These are phyloP conservation scores for Labeo rohita DNA, from an alignment of 2,113 vertebrate genomes.

Conservation along the genomic window DNA sequence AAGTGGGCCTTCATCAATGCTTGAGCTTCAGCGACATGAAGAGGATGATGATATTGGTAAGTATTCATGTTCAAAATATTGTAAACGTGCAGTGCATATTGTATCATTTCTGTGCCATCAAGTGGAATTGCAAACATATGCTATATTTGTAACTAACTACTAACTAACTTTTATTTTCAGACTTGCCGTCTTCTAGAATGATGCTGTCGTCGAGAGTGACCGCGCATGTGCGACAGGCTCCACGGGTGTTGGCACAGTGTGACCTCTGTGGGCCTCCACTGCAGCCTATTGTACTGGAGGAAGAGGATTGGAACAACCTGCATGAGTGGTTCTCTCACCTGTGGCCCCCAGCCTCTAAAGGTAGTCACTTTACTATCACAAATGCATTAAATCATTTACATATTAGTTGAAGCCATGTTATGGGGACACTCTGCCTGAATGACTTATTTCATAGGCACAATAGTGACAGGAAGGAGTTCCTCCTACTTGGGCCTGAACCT, in stretches of 20 bases:
- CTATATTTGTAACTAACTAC: not conserved
- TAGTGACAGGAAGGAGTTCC: not conserved
- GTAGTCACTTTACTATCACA: slow-evolving; percentile 47
- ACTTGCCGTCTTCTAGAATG: slow-evolving; percentile 32
- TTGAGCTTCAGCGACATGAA: slow-evolving; percentile 60
- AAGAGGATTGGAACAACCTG: slow-evolving; percentile 68
- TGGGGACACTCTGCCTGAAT: not conserved
- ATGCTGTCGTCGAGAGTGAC: slow-evolving; percentile 24
- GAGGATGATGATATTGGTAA: slow-evolving; percentile 51
- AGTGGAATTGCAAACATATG: not conserved
- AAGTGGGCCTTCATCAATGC: slow-evolving; percentile 73
- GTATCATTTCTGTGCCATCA: not conserved
- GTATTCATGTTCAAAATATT: slow-evolving; percentile 3
- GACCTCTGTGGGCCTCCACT: slow-evolving; percentile 72
- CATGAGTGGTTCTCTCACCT: slow-evolving; percentile 67
- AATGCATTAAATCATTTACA: not conserved
- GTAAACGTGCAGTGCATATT: not conserved
- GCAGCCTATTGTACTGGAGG: slow-evolving; percentile 63
- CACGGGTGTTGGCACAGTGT: slow-evolving; percentile 47
- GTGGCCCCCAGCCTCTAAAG: slow-evolving; percentile 61
- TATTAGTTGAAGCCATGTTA: not conserved
- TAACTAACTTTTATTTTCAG: slow-evolving; percentile 56
- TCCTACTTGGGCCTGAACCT: not conserved
- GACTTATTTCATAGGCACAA: not conserved
- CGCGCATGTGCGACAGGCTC: not conserved